A percentile compares a stretch with the other conserved stretches of the same genome.
Conservation (phyloP, 2,888 invertebrate species). For the Tipula confusa region DNA sequence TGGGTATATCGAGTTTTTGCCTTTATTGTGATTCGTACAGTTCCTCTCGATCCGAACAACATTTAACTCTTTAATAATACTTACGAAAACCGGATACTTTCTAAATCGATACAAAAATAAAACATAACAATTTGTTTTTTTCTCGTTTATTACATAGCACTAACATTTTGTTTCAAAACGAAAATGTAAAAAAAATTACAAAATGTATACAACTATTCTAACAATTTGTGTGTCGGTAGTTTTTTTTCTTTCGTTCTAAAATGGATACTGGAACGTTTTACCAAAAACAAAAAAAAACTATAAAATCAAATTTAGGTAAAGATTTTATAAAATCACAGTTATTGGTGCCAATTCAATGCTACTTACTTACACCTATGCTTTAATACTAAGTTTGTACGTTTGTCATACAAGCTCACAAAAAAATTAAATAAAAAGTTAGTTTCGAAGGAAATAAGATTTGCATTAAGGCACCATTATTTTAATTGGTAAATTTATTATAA, state of each 20-base stretch:
- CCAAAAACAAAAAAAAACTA: not conserved
- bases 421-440: not conserved
- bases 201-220: not conserved
- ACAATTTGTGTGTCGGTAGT: not conserved
- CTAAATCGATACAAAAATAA: too few species aligned
- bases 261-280: not conserved
- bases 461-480: not conserved
- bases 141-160: not conserved
- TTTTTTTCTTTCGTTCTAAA: not conserved
- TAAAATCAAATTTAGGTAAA: not conserved
- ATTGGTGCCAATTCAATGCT: not conserved
- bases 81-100: too few species aligned
- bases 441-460: not conserved
- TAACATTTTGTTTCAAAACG: not conserved
- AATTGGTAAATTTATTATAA: not conserved
- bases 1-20: too few species aligned
- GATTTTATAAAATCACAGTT: constrained; percentile 25
- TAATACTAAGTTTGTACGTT: not conserved
- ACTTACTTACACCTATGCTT: not conserved
- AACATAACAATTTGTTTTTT: not conserved
- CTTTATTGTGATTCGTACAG: too few species aligned
- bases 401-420: too few species aligned
- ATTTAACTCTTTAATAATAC: too few species aligned
- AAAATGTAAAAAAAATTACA: not conserved
- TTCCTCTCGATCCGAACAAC: too few species aligned